Evolutionary conservation across 2,797 vertebrate species (phyloP), one percentile per base, ranked within the genome.

Genomic region (Sebastes itinus): DNA sequence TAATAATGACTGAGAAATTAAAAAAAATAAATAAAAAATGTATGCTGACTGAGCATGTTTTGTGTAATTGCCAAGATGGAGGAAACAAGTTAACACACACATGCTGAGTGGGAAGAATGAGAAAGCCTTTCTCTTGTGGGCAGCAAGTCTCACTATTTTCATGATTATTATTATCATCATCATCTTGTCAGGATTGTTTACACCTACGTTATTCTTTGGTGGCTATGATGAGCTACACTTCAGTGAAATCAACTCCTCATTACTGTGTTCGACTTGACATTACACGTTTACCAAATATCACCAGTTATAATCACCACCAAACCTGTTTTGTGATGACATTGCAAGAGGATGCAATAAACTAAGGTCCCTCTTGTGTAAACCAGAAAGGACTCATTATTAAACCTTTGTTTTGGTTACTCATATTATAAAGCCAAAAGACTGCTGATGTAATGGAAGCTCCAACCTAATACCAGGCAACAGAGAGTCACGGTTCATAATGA

Each of bases 31-130:
- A 55, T 25, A 6, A 60, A 30, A 28, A 30, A 28, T 56, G 16
- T 56, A 56, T 46, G 22, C 49, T 62, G n/a, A 55, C 27, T 33
- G 25, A 78, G 55, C 78, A 65, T 54, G 13, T 54, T 76, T 59
- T 33, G 67, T 77, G 18, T 68, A 65, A 56, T 69, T 73, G 66
- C 42, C 62, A 68, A 46, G 35, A 55, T 80, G 59, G 68, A 75
- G 77, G 27, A 83, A 77, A 73, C 33, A 71, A 71, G 55, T 84
- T 72, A 78, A 80, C 67, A 83, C 84, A 80, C 83, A 84, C 82
- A 83, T 56, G 70, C 75, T 82, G 84, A 84, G 89, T 89, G 77
- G 88, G 82, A 83, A 83, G 71, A 78, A 68, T 77, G 42, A 89
- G 75, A 89, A 81, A 88, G 63, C 62, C 58, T 78, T 80, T 81